These are phyloP conservation scores for Aphelocoma californica DNA, from an alignment of 2,797 vertebrate species.

Conservation along the genomic window DNA sequence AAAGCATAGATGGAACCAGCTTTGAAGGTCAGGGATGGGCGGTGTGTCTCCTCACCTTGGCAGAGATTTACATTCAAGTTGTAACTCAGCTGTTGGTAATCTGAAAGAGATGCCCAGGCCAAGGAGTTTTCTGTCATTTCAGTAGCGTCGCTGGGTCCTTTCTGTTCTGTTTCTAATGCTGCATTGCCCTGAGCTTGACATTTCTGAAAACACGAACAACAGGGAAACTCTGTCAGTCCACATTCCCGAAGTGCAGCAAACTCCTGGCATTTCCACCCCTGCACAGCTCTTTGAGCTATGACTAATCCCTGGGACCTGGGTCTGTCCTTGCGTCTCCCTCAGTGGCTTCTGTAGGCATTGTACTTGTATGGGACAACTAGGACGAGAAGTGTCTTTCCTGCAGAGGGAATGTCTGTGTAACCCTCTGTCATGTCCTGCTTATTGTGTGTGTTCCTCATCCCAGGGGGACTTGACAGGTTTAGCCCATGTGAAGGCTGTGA, in stretches of 20 bases:
- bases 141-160: not conserved
- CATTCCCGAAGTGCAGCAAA: not conserved
- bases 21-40: not conserved
- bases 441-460: not conserved
- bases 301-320: not conserved
- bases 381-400: not conserved
- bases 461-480: not conserved
- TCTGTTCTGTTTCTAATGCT: conserved; percentile 11
- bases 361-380: not conserved
- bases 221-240: not conserved
- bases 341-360: not conserved
- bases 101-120: conserved; percentile 36
- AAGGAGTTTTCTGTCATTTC: not conserved
- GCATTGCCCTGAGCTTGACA: not conserved
- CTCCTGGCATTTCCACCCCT: not conserved
- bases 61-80: conserved; percentile 72
- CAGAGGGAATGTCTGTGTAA: not conserved
- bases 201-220: conserved; percentile 34
- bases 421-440: not conserved
- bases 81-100: conserved; percentile 71
- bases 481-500: not conserved
- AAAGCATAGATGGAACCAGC: not conserved
- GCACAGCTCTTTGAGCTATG: not conserved
- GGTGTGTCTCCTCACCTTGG: conserved; percentile 66
- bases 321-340: not conserved